Percentiles rank a stretch among this genome's conserved stretches.
phyloP scores from a whole-genome alignment of 2,113 vertebrate genomes.

The Pipra filicauda region DNA sequence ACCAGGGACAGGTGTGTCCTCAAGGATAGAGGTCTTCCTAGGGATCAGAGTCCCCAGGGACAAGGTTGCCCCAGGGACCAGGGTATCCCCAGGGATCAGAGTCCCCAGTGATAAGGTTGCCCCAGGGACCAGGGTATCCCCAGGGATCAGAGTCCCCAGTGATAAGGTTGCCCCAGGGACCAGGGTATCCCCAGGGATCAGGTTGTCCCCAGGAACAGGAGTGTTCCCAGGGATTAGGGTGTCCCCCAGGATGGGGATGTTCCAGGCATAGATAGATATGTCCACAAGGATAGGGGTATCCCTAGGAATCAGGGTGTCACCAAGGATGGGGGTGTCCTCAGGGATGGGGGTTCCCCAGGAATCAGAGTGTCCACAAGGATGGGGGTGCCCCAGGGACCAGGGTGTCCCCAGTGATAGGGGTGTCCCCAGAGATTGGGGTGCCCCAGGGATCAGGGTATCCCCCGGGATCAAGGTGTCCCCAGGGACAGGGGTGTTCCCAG shows the following conservation, averaged over 20 bases:
- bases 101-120: background rate
- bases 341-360: background rate
- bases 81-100: background rate
- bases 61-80: background rate
- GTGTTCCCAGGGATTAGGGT: no score
- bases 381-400: accelerated
- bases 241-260: no score
- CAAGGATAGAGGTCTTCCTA: no score
- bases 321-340: no score
- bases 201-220: background rate
- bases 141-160: background rate
- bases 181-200: background rate
- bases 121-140: background rate
- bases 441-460: background rate
- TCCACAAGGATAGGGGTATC: no score
- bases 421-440: background rate
- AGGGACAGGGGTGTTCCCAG: background rate
- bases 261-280: no score
- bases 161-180: background rate
- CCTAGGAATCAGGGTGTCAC: no score
- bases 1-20: background rate
- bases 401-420: accelerated
- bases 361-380: accelerated
- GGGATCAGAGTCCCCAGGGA: background rate
- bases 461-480: background rate